These are phyloP conservation scores for Leptestheria dahalacensis DNA, from an alignment of 1,140 invertebrate species.

Conservation along the genomic window DNA sequence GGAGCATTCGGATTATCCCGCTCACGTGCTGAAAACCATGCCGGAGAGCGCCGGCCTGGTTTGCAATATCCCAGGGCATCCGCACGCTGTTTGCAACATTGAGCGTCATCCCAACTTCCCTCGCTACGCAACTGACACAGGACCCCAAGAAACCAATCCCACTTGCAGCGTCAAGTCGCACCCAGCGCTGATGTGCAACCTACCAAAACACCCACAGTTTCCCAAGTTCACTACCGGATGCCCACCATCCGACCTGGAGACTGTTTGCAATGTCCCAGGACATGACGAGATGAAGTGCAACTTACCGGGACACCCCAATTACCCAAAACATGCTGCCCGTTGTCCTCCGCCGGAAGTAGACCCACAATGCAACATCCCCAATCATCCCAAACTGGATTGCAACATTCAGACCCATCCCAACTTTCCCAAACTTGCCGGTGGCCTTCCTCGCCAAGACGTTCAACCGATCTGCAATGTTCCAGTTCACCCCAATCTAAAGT, in stretches of 20 bases:
- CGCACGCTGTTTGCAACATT: conserved; percentile 15
- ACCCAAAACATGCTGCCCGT: conserved; percentile 6
- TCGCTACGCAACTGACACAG: neutral
- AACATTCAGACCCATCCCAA: conserved; percentile 13
- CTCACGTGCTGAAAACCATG: neutral
- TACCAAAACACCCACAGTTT: conserved; percentile 12
- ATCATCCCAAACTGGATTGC: conserved; percentile 6
- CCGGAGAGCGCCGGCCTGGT: conserved; percentile 5
- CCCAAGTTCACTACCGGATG: conserved; percentile 6
- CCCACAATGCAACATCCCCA: conserved; percentile 9
- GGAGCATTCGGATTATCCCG: conserved; percentile 11
- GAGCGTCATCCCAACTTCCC: conserved; percentile 14
- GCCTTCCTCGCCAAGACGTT: neutral
- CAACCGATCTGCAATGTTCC: conserved; percentile 4
- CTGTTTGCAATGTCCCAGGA: conserved; percentile 6
- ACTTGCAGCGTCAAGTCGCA: conserved; percentile 9
- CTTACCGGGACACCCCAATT: conserved; percentile 6
- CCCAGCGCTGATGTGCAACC: conserved; percentile 14
- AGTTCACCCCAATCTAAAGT: conserved; percentile 5
- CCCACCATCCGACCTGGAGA: neutral
- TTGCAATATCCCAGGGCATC: conserved; percentile 14
- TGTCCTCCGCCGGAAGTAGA: conserved; percentile 3
- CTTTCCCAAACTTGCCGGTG: conserved; percentile 6
- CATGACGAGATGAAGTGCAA: conserved; percentile 15
- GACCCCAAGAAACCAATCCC: conserved; percentile 7